A percentile compares a stretch with the other conserved stretches of the same genome.
Evolutionary conservation across 2,797 vertebrate species (phyloP).

Genomic region (Fratercula arctica): DNA sequence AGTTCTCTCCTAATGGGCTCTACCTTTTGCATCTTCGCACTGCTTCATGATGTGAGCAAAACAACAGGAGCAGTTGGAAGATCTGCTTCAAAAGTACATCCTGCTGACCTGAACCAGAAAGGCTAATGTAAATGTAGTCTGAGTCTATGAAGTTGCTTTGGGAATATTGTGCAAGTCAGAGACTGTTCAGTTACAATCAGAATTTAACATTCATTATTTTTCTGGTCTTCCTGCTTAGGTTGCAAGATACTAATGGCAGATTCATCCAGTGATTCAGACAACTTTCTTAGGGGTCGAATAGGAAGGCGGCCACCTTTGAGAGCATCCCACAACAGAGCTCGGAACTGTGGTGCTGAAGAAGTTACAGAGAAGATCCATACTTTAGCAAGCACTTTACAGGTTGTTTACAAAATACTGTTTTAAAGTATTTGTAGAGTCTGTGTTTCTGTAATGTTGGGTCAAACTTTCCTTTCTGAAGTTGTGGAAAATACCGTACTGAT

Average conservation of each 20-base stretch:
- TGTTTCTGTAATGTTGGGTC: background rate
- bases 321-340: conserved; percentile 57
- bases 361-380: conserved; percentile 90
- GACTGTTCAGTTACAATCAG: background rate
- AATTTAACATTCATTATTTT: background rate
- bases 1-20: background rate
- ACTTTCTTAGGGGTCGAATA: conserved; percentile 56
- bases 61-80: background rate
- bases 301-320: conserved; percentile 73
- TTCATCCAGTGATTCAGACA: conserved; percentile 89
- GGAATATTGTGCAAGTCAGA: background rate
- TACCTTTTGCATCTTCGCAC: background rate
- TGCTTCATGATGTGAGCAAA: background rate
- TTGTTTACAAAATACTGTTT: conserved; percentile 46
- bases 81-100: background rate
- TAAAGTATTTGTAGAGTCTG: background rate
- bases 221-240: conserved; percentile 19
- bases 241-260: conserved; percentile 81
- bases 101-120: background rate
- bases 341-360: conserved; percentile 59
- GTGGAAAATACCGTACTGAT: background rate
- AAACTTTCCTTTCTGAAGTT: background rate
- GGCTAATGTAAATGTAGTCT: background rate
- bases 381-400: conserved; percentile 91
- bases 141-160: background rate